Conservation (phyloP, 2,113 vertebrate species). For the Dromas ardeola region DNA sequence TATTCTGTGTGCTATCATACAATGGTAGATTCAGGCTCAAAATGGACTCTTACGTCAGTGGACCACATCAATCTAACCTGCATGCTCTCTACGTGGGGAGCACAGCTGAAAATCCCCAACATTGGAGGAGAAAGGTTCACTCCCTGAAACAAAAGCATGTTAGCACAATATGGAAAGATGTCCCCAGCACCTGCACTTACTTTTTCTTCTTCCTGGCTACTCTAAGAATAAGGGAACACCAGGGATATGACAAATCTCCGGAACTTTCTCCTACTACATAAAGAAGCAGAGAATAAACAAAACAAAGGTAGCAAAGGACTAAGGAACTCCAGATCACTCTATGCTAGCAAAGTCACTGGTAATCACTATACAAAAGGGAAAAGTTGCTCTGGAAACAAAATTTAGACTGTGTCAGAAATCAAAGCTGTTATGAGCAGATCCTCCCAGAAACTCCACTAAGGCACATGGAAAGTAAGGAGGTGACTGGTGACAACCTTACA, state of each 20-base stretch:
- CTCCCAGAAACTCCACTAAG: no score
- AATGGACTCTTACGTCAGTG: background rate
- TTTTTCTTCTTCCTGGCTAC: background rate
- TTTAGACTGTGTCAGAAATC: background rate
- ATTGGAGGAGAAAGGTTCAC: background rate
- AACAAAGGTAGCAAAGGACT: background rate
- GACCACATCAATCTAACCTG: background rate
- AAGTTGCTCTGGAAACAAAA: background rate
- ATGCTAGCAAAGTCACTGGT: background rate
- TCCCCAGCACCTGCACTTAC: background rate
- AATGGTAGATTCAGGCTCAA: background rate
- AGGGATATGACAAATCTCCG: background rate
- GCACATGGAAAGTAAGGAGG: no score
- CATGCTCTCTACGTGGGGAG: background rate
- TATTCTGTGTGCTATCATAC: background rate
- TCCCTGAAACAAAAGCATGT: background rate
- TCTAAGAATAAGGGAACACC: background rate
- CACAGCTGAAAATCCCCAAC: background rate
- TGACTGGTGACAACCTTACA: no score
- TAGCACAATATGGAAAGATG: background rate
- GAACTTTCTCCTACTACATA: background rate
- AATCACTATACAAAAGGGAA: background rate
- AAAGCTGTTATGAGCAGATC: background rate
- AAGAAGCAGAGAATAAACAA: background rate
- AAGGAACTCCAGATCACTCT: background rate